Conservation (phyloP, 92 coral and sea anemone genomes). For the Blastomussa wellsi region DNA sequence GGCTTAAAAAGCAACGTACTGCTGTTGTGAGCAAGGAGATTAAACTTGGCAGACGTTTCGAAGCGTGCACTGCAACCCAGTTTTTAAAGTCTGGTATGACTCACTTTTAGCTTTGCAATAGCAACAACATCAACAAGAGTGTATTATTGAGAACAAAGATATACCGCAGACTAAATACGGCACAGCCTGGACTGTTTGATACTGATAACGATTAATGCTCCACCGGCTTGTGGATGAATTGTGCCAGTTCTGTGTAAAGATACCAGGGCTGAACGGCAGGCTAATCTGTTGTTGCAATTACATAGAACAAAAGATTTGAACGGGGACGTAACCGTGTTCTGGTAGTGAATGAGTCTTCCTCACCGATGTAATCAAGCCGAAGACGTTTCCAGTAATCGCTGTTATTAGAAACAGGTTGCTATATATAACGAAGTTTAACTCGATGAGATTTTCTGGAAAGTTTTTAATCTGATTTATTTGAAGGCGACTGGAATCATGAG, state of each 20-base stretch:
- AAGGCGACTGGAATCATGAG: not conserved
- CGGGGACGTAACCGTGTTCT: too few relatives aligned
- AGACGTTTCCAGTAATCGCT: not conserved
- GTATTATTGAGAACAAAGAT: too few relatives aligned
- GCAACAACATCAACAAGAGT: too few relatives aligned
- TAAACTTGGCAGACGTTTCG: too few relatives aligned
- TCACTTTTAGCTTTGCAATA: too few relatives aligned
- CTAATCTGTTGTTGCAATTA: not conserved
- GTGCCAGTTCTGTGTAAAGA: not conserved
- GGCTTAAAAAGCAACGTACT: too few relatives aligned
- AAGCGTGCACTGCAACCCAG: too few relatives aligned
- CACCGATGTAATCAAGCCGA: not conserved
- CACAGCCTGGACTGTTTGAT: not conserved
- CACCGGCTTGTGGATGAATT: not conserved
- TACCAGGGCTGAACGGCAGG: not conserved
- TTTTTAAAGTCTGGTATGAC: too few relatives aligned
- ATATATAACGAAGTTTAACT: not conserved
- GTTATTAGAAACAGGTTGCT: not conserved
- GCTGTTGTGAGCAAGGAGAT: too few relatives aligned
- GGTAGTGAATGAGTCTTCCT: not conserved
- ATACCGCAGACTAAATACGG: conserved; percentile 2
- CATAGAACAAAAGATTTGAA: not conserved
- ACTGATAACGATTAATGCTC: not conserved
- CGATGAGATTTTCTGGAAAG: not conserved
- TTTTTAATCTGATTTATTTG: not conserved